Conservation (phyloP, 2,113 vertebrate genomes). For the Willisornis vidua region DNA sequence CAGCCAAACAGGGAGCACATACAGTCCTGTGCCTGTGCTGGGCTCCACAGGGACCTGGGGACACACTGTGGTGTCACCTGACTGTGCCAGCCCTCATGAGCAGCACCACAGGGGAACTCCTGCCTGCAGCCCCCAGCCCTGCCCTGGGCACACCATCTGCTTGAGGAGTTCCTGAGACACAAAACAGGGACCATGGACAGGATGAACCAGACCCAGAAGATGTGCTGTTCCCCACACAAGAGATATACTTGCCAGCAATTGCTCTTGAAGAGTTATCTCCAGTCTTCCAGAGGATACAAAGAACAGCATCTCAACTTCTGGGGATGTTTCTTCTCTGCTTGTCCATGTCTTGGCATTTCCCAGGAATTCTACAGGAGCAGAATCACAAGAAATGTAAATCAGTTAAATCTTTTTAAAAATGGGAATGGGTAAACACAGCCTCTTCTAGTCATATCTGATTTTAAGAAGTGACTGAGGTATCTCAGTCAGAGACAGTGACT, state of each 20-base stretch:
- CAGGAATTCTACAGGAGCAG: background rate
- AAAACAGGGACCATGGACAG: background rate
- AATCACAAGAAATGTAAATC: background rate
- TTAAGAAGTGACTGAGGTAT: background rate
- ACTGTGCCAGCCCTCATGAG: background rate
- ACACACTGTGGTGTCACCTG: background rate
- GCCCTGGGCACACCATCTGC: background rate
- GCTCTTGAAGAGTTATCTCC: background rate
- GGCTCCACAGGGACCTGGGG: background rate
- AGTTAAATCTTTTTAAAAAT: background rate
- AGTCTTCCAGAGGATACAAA: background rate
- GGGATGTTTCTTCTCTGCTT: background rate
- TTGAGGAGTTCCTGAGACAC: background rate
- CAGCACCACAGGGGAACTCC: background rate
- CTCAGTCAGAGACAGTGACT: background rate
- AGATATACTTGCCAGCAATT: background rate
- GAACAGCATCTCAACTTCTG: background rate
- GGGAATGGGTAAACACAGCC: background rate
- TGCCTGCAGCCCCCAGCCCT: background rate
- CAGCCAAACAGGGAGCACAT: background rate
- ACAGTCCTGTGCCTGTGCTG: background rate
- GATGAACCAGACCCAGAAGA: background rate
- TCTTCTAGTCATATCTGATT: background rate
- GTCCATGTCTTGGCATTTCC: background rate
- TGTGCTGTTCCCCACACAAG: background rate